Conservation (phyloP, 2,888 invertebrate species). For the Incurvaria masculella region DNA sequence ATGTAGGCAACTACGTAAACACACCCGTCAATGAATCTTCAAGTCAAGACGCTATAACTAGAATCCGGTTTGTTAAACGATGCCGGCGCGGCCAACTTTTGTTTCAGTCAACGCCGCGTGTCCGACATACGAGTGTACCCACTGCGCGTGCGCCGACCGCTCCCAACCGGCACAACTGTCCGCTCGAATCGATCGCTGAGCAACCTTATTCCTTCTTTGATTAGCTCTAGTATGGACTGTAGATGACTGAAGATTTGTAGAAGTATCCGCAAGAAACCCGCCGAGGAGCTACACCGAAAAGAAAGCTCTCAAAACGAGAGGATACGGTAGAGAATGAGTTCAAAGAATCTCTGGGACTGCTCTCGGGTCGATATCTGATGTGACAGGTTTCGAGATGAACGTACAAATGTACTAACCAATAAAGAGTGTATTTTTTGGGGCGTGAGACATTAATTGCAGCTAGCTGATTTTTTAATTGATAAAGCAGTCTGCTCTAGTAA, state of each 20-base stretch:
- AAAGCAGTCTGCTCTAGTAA: not conserved
- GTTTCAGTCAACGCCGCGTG: conserved; percentile 22
- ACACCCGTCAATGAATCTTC: not conserved
- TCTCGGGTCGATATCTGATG: not conserved
- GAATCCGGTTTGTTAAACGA: conserved; percentile 37
- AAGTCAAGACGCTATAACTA: conserved; percentile 8
- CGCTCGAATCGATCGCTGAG: no score
- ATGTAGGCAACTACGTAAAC: not conserved
- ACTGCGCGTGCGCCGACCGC: no score
- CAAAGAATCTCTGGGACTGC: not conserved
- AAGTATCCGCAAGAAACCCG: no score
- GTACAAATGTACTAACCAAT: not conserved
- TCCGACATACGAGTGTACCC: not conserved
- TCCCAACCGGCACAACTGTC: no score
- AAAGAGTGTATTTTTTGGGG: not conserved
- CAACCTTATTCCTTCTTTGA: no score
- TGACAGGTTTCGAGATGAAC: not conserved
- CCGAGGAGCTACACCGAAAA: not conserved
- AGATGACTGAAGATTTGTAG: no score
- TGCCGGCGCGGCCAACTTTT: conserved; percentile 37
- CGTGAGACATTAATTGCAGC: not conserved
- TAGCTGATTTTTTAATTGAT: not conserved
- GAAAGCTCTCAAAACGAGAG: not conserved
- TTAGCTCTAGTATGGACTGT: no score
- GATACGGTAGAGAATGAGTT: not conserved